A percentile compares a stretch with the other conserved stretches of the same genome.
Conservation (phyloP, 2,888 invertebrate species). For the Tortrix viridana region DNA sequence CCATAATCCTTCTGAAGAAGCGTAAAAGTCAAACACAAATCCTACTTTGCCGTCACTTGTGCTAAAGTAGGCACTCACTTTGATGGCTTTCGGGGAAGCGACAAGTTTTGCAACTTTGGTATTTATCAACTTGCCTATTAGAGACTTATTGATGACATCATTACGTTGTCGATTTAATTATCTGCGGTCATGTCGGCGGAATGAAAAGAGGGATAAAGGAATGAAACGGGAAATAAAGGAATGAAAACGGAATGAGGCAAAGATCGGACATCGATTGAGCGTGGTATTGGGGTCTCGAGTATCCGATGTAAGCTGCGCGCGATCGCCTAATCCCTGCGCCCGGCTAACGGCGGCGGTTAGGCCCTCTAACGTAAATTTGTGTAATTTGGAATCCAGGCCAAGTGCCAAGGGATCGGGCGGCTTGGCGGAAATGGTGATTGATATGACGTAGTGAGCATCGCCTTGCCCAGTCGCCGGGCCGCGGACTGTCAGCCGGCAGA, state of each 20-base stretch:
- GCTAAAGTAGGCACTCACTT: conserved; percentile 78
- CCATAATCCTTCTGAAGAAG: conserved; percentile 72
- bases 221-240: conserved; percentile 54
- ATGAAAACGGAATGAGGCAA: conserved; percentile 49
- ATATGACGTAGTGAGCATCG: conserved; percentile 74
- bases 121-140: conserved; percentile 81
- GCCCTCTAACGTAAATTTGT: conserved; percentile 81
- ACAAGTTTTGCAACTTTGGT: conserved; percentile 78
- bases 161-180: conserved; percentile 53
- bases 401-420: conserved; percentile 80
- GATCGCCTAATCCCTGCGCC: conserved; percentile 72
- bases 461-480: conserved; percentile 54
- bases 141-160: conserved; percentile 64
- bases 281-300: conserved; percentile 67
- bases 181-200: conserved; percentile 41
- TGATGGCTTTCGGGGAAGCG: conserved; percentile 77
- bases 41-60: conserved; percentile 80
- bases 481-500: conserved; percentile 55
- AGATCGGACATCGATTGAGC: conserved; percentile 69
- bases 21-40: conserved; percentile 74
- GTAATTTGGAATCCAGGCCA: conserved; percentile 83
- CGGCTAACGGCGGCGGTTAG: conserved; percentile 72
- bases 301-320: conserved; percentile 73
- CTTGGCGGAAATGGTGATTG: conserved; percentile 79
- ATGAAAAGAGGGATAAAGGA: conserved; percentile 30